Evolutionary conservation across 2,797 vertebrate species (phyloP).

Genomic region (Sebastes itinus): DNA sequence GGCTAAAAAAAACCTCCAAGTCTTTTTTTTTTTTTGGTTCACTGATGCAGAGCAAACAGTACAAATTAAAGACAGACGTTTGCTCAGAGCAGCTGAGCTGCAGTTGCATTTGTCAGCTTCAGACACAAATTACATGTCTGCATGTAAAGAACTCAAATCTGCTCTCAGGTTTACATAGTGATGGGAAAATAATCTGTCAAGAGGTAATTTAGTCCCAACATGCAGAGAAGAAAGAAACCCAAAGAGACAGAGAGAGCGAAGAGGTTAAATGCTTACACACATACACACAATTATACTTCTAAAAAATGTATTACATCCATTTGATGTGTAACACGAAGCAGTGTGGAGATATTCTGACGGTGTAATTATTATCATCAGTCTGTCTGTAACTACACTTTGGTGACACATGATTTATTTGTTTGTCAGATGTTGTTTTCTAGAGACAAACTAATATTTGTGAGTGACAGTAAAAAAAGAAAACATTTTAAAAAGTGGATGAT

Average conservation of each 20-base stretch:
- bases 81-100: slow-evolving; percentile 39
- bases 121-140: slow-evolving; percentile 30
- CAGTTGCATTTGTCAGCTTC: slow-evolving; percentile 20
- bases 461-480: neutral
- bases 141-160: slow-evolving; percentile 4
- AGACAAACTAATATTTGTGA: neutral
- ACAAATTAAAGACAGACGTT: slow-evolving; percentile 56
- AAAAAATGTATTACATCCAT: neutral
- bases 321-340: neutral
- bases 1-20: slow-evolving; percentile 11
- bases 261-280: neutral
- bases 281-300: neutral
- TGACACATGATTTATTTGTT: neutral
- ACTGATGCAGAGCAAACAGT: slow-evolving; percentile 53
- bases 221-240: neutral
- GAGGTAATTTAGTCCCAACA: neutral
- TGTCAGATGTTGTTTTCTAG: neutral
- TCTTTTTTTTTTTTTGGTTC: slow-evolving; percentile 40
- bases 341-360: neutral
- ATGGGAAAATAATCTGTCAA: neutral
- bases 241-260: neutral
- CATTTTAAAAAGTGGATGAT: neutral
- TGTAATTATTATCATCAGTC: neutral
- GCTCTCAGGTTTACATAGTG: neutral
- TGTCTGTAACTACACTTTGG: neutral